Percentiles rank a stretch among this genome's conserved stretches.
These are phyloP conservation scores for Dichetophora obliterata DNA, from an alignment of 2,888 invertebrate species.

Conservation along the genomic window DNA sequence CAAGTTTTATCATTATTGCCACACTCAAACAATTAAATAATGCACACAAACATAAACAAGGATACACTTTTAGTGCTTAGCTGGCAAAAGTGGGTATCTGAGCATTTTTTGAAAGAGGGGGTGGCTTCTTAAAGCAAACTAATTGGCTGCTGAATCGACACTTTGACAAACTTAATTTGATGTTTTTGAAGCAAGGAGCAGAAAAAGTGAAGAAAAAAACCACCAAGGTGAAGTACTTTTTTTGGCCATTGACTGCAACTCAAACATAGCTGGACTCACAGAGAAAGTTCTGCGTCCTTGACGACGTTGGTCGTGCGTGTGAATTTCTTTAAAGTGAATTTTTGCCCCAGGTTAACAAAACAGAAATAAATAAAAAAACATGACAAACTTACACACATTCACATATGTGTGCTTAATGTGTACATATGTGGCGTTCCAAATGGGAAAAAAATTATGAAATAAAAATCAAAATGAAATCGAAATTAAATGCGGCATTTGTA, in stretches of 20 bases:
- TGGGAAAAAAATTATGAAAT: conserved; percentile 1
- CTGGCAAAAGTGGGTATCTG: no score
- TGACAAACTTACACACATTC: background rate
- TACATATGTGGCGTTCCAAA: background rate
- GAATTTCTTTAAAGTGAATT: conserved; percentile 1
- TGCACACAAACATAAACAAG: background rate
- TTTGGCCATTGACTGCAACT: background rate
- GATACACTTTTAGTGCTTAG: background rate
- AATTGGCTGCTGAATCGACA: conserved; percentile 19
- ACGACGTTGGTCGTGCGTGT: conserved; percentile 5
- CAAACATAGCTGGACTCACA: background rate
- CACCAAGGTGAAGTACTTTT: background rate
- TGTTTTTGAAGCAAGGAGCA: background rate
- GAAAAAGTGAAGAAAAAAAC: background rate
- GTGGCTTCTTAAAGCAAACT: background rate
- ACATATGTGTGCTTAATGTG: background rate
- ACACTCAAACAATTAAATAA: no score
- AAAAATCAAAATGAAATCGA: conserved; percentile 26
- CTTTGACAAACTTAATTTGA: conserved; percentile 11
- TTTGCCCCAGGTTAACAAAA: background rate
- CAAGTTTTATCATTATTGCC: no score
- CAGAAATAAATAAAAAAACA: background rate
- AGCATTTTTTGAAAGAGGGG: no score
- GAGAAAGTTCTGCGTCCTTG: background rate
- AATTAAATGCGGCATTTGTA: conserved; percentile 26